Evolutionary conservation across 1,140 invertebrate species (phyloP), one percentile per base, ranked within the genome.

Genomic region (Heliconius hewitsoni): DNA sequence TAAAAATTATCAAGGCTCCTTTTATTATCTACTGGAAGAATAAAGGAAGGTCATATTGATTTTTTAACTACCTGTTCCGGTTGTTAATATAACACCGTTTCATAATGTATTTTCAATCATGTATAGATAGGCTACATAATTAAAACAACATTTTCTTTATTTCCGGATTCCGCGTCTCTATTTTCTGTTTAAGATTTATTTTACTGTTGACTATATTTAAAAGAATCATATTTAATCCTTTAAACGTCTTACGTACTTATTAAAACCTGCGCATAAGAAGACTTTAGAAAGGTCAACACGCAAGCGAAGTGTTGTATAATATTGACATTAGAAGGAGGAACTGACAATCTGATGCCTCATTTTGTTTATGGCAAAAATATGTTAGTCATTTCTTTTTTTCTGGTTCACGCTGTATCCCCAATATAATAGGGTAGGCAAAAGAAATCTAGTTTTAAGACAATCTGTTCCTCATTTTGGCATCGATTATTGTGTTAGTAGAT

Each of bases 11-110:
- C 75, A 81, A 77, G 75, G 75, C 70, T 73, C 42, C 46, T 76
- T 42, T 73, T 13, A 77, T 46, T 55, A 66, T 30, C 23, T 18
- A 76, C 71, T 80, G 52, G 46, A 74, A 70, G 79, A 77, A 76
- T 74, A 77, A 77, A 81, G 72, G 57, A 46, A 80, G 79, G 79
- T 80, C 79, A 66, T 76, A 74, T 74, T 77, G 71, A 55, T 77
- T 75, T 80, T 46, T 46, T 74, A 50, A 74, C 57, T 60, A 77
- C 72, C 79, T 81, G 74, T 81, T 81, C 75, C 75, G 79, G 72
- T 46, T 74, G 52, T 73, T 66, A 76, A 76, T 80, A 42, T 66
- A 76, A 80, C 52, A 74, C 37, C 18, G 71, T 52, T 79, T 71
- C 42, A 16, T 66, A 60, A 66, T 30, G 9, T 66, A 66, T 27